Evolutionary conservation across 1,140 invertebrate genomes (phyloP), one percentile per base, ranked within the genome.

Genomic region (Agrypnia vestita): DNA sequence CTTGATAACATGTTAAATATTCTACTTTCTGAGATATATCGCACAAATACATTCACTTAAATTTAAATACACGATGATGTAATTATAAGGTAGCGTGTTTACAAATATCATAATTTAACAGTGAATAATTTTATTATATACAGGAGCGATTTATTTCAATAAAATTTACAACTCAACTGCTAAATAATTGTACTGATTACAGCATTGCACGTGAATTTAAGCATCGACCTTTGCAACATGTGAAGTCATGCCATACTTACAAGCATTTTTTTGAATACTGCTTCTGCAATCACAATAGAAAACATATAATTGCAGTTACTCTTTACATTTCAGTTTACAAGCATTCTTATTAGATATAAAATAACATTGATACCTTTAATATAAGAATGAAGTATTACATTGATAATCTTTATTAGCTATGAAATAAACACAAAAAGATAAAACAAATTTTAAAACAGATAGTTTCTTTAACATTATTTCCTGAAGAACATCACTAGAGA

Each of bases 11-110:
- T 35, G 19, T 43, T 67, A 35, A 67, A 19, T n/a, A 56, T 49
- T 19, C 55, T 61, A 76, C 59, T 6, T 71, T 19, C 47, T 56
- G 76, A 78, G 76, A 78, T 59, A 78, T 21, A 78, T 71, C 64
- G 62, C 76, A 78, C 67, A 78, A 56, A 72, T 78, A 78, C 76
- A 78, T 78, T 51, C 53, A 78, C 73, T 76, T 74, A 74, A 25
- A 43, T 51, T 17, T 71, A 71, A 7, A 49, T 71, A 71, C 25
- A 21, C 47, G 25, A 49, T 51, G 51, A 44, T 46, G 46, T 71
- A 71, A 25, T 71, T 12, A 71, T 51, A 71, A 49, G 67, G 44
- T 51, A 49, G 67, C 25, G 25, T 71, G 46, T 51, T 71, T 71
- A 71, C 44, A 53, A 51, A 53, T 71, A 51, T 51, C 21, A 71